Evolutionary conservation across 2,797 vertebrate species (phyloP).

Genomic region (Danio aesculapii): DNA sequence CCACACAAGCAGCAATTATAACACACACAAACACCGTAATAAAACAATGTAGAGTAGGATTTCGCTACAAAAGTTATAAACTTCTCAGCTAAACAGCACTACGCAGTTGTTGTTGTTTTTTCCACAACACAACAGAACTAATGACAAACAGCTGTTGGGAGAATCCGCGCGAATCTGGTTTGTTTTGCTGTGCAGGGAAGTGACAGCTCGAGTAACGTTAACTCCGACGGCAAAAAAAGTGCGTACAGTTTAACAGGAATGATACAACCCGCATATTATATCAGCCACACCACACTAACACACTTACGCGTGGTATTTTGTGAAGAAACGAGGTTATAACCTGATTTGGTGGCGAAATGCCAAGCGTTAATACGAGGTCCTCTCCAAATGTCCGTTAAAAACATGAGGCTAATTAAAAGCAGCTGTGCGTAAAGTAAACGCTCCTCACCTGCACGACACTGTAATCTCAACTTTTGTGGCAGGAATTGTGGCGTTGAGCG

Average conservation of each 20-base stretch:
- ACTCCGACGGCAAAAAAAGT: conserved; percentile 1
- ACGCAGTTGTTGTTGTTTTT: neutral
- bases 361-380: neutral
- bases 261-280: neutral
- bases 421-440: conserved; percentile 8
- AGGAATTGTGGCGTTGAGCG: conserved; percentile 88
- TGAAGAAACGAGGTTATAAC: neutral
- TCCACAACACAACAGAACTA: conserved; percentile 7
- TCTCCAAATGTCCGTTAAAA: neutral
- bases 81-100: neutral
- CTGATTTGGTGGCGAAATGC: neutral
- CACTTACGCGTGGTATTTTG: neutral
- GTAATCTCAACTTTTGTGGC: conserved; percentile 97
- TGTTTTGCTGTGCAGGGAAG: conserved; percentile 19
- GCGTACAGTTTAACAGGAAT: neutral
- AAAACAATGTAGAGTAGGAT: neutral
- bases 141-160: neutral
- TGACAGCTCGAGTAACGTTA: neutral
- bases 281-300: neutral
- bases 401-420: neutral
- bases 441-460: conserved; percentile 92
- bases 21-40: too few species aligned
- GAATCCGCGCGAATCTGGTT: neutral
- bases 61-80: neutral
- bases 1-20: too few species aligned